Evolutionary conservation across 2,113 vertebrate species (phyloP).

Genomic region (Oreotrochilus melanogaster): DNA sequence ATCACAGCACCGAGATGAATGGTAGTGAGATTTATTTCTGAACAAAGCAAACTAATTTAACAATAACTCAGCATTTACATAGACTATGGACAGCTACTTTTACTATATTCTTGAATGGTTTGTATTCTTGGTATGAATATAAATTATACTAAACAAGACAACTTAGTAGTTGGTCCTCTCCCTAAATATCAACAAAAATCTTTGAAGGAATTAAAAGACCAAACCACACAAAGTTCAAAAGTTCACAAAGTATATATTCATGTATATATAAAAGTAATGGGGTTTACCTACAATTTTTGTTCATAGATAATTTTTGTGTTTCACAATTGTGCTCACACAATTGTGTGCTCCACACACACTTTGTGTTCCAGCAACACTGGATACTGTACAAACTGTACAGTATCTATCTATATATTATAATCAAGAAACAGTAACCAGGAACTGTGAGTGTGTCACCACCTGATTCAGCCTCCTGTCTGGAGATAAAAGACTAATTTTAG

Average conservation of each 20-base stretch:
- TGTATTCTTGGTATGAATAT: not conserved
- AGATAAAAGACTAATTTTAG: not conserved
- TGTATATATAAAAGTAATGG: not conserved
- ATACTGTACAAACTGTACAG: not conserved
- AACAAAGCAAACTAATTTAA: not conserved
- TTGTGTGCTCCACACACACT: no score
- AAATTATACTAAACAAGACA: constrained; percentile 3
- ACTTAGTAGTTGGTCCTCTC: not conserved
- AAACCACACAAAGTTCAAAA: rapidly evolving
- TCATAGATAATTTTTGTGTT: not conserved
- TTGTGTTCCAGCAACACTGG: not conserved
- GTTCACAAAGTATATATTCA: not conserved
- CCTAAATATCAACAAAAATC: not conserved
- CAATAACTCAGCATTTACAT: not conserved
- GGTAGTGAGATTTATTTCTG: not conserved
- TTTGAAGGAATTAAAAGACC: not conserved
- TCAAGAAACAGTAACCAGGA: not conserved
- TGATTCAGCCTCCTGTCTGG: not conserved
- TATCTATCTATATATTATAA: not conserved
- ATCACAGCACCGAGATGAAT: not conserved
- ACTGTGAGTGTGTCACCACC: not conserved
- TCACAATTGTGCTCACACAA: not conserved
- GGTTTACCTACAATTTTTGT: not conserved
- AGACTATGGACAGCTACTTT: not conserved
- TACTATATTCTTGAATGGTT: not conserved